These are phyloP conservation scores for Muntiacus reevesi DNA, from an alignment of 2,113 vertebrate species.

Conservation along the genomic window DNA sequence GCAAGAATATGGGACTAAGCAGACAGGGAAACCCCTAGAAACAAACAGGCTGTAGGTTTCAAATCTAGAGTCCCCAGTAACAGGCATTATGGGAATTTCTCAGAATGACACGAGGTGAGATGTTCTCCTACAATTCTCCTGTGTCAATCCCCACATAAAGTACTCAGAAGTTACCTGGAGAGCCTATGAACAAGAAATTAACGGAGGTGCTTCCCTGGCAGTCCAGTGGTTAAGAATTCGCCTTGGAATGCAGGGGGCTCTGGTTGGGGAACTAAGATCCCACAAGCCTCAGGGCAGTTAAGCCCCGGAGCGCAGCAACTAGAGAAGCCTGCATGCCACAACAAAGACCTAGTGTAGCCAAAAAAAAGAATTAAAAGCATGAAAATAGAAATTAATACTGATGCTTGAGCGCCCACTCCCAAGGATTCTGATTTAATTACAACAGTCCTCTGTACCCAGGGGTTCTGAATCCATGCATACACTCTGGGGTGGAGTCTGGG, in stretches of 20 bases:
- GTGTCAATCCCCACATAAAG: background rate
- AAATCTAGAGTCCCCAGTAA: background rate
- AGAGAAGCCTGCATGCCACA: background rate
- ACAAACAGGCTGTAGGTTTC: background rate
- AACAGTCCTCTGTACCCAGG: background rate
- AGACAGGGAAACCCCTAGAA: background rate
- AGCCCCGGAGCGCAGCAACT: rapidly evolving
- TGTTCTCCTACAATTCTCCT: background rate
- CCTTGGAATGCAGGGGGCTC: background rate
- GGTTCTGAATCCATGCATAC: background rate
- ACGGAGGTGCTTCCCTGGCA: background rate
- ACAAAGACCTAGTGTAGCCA: background rate
- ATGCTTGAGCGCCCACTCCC: background rate
- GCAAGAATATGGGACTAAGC: background rate
- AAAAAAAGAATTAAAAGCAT: background rate
- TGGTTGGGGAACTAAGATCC: background rate
- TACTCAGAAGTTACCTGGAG: background rate
- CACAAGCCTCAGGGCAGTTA: background rate
- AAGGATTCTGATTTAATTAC: background rate
- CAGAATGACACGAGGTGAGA: background rate
- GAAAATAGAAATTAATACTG: background rate
- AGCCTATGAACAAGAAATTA: background rate
- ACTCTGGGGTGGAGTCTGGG: background rate
- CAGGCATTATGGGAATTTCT: background rate
- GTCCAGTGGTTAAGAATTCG: background rate